phyloP scores from a whole-genome alignment of 1,140 invertebrate genomes.

The Bemisia tabaci region DNA sequence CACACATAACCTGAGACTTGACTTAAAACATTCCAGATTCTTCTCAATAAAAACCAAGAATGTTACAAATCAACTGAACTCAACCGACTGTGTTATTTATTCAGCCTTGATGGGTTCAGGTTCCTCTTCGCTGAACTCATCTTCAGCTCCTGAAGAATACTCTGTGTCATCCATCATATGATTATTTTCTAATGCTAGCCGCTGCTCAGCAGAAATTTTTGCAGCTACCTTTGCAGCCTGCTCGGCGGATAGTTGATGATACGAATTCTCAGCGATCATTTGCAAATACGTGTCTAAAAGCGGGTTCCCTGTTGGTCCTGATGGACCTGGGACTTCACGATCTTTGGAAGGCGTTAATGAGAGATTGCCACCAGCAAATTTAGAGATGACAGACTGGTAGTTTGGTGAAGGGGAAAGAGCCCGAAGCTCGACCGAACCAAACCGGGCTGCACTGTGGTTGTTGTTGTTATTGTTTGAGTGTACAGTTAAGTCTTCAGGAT shows the following conservation, averaged over 20 bases:
- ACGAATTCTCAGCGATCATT: conserved; percentile 66
- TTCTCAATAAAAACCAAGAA: too few species aligned
- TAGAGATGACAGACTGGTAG: not conserved
- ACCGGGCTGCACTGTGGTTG: conserved; percentile 8
- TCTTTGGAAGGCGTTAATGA: conserved; percentile 1
- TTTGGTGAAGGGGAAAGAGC: not conserved
- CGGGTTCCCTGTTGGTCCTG: conserved; percentile 46
- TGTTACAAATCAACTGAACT: too few species aligned
- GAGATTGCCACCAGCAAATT: not conserved
- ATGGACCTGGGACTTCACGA: conserved; percentile 22
- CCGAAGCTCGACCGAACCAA: not conserved
- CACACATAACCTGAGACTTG: too few species aligned
- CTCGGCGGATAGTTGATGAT: conserved; percentile 26
- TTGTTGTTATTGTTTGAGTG: conserved; percentile 16
- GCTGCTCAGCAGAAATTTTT: conserved; percentile 20
- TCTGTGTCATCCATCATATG: conserved; percentile 20
- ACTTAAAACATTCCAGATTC: too few species aligned
- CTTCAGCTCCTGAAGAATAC: conserved; percentile 23
- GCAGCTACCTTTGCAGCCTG: conserved; percentile 24
- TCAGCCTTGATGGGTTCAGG: conserved; percentile 26
- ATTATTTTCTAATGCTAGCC: conserved; percentile 10
- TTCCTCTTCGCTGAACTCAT: conserved; percentile 25
- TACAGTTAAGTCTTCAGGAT: conserved; percentile 64
- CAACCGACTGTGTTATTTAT: too few species aligned
- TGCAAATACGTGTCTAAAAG: conserved; percentile 72